Evolutionary conservation across 2,113 vertebrate species (phyloP).

Genomic region (Apteryx mantelli): DNA sequence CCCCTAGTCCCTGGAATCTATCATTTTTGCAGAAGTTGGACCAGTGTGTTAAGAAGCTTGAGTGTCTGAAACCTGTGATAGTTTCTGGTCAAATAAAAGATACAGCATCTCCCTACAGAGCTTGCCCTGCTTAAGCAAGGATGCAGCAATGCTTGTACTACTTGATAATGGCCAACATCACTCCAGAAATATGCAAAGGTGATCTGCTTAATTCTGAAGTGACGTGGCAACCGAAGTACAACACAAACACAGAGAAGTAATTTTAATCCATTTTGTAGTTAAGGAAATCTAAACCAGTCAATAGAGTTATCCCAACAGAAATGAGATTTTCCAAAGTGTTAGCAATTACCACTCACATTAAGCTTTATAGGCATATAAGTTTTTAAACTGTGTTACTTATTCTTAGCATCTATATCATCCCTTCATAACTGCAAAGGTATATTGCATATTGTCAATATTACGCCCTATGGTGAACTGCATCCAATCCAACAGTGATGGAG

Average conservation of each 20-base stretch:
- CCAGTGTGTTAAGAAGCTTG: background rate
- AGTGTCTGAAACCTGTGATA: background rate
- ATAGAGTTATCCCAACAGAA: background rate
- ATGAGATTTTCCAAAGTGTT: background rate
- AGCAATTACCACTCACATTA: background rate
- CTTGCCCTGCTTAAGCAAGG: background rate
- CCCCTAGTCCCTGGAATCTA: background rate
- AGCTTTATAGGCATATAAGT: background rate
- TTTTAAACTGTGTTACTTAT: background rate
- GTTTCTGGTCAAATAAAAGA: background rate
- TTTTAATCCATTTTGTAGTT: background rate
- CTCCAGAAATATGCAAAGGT: background rate
- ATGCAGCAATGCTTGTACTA: background rate
- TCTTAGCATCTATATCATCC: background rate
- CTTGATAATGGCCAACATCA: background rate
- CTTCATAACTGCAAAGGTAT: background rate
- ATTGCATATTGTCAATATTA: background rate
- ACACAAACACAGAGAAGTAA: background rate
- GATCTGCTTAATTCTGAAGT: background rate
- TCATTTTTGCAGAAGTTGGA: background rate
- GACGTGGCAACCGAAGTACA: background rate
- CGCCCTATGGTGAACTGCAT: background rate
- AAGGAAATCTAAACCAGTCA: background rate
- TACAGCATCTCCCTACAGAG: background rate
- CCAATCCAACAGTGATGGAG: background rate